Conservation (phyloP, 2,797 vertebrate genomes). For the Cossypha niveicapilla region DNA sequence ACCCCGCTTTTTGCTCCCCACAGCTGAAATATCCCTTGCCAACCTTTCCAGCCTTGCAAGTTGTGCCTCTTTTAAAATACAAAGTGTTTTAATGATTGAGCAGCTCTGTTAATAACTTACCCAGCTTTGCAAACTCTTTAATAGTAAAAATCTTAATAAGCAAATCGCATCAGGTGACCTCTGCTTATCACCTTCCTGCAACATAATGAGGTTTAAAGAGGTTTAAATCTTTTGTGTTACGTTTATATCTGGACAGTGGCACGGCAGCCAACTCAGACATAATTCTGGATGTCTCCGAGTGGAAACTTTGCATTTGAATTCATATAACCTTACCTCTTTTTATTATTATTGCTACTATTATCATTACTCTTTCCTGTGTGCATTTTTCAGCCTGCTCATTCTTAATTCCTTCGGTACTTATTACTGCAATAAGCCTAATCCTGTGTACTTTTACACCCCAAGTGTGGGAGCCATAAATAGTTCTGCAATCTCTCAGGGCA, state of each 20-base stretch:
- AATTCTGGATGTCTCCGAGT: conserved; percentile 13
- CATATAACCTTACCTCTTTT: background rate
- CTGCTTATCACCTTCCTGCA: conserved; percentile 32
- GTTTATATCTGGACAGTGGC: conserved; percentile 7
- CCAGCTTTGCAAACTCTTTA: background rate
- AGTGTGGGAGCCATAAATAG: conserved; percentile 16
- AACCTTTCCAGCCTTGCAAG: background rate
- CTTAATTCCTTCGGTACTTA: conserved; percentile 40
- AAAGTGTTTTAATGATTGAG: background rate
- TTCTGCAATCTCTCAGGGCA: background rate
- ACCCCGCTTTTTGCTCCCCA: background rate
- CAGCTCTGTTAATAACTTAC: background rate
- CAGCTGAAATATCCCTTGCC: background rate
- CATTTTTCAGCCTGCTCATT: conserved; percentile 19
- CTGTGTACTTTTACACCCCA: background rate
- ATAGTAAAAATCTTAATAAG: conserved; percentile 17
- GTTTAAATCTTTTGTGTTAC: background rate
- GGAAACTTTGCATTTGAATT: conserved; percentile 41
- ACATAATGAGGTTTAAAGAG: conserved; percentile 15
- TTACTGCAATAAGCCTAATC: conserved; percentile 32
- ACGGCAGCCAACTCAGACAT: background rate
- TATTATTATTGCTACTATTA: background rate
- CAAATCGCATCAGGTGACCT: background rate
- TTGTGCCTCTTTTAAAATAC: background rate
- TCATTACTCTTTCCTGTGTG: background rate